Evolutionary conservation across 1,140 invertebrate genomes (phyloP), one percentile per base, ranked within the genome.

Genomic region (Grapholita molesta): DNA sequence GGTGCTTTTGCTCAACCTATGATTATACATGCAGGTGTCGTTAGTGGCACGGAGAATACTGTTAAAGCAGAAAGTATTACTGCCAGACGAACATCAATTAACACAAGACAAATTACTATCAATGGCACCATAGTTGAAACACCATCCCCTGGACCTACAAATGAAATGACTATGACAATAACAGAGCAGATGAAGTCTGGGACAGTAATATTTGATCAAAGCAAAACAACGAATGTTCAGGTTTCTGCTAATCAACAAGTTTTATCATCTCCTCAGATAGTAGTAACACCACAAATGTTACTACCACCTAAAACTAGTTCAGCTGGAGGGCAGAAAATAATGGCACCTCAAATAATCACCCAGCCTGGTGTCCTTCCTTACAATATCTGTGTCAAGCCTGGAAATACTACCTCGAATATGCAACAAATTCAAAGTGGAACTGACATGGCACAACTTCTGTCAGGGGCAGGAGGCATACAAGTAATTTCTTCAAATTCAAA

Each of bases 111-210:
- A 73, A 93, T 93, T 23, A 93, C 92, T 25, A 93, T 93, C 28
- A 93, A 93, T 67, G 92, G 92, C 0, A 93, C 92, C 18, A 92
- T 92, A 23, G 92, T 92, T 1, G 92, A 92, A 78, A 92, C 92
- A 33, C 90, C 89, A 8, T 92, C 92, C 12, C 92, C 92, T 9
- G 90, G 91, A 0, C 92, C 91, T n/a, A 70, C 83, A 48, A 90
- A 90, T 74, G 89, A 91, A 82, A 89, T 91, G 87, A 90, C 89
- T 4, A 91, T 91, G 88, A 91, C 89, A 6, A 87, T 91, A 64
- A 91, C 89, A 23, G 89, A 91, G 72, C 89, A 91, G 77, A 89
- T 91, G 88, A 91, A 91, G 72, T 86, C 89, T 15, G 89, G 87
- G 9, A 90, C 87, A 33, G 86, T 90, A 0, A 90, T 90, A 73